Percentiles rank a stretch among this genome's conserved stretches.
Evolutionary conservation across 92 coral and sea anemone species (phyloP).

Genomic region (Ricordea florida): DNA sequence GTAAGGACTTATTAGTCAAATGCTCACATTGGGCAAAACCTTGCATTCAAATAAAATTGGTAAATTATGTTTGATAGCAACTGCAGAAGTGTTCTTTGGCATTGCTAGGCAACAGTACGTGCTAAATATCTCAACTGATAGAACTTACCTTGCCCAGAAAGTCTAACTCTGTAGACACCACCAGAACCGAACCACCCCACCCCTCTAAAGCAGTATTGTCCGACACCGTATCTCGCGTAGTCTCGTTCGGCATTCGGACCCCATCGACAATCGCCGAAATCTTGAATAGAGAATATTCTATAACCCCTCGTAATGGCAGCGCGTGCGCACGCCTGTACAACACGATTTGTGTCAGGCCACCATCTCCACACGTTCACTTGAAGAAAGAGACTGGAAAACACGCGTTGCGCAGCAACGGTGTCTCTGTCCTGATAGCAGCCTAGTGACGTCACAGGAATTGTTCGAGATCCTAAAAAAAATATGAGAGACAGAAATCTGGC

Average conservation of each 20-base stretch:
- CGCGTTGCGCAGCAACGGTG: constrained; percentile 16
- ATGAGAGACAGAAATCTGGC: background rate
- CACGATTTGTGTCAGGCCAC: constrained; percentile 61
- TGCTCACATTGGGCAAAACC: too few species aligned
- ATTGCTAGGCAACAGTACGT: background rate
- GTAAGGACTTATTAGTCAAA: too few species aligned
- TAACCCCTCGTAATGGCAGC: constrained; percentile 64
- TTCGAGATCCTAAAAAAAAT: background rate
- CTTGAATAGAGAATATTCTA: constrained; percentile 65
- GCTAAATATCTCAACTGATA: background rate
- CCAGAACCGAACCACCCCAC: constrained; percentile 69
- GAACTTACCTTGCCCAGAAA: constrained; percentile 11
- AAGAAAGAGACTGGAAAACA: constrained; percentile 44
- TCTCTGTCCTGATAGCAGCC: constrained; percentile 67
- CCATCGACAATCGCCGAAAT: constrained; percentile 73
- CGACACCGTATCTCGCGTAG: constrained; percentile 57
- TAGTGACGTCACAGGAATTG: constrained; percentile 26
- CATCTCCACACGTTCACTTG: constrained; percentile 21
- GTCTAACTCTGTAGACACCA: constrained; percentile 58
- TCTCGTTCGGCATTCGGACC: constrained; percentile 61
- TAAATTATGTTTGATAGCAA: too few species aligned
- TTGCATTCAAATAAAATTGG: too few species aligned
- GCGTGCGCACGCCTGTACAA: constrained; percentile 63
- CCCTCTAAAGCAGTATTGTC: constrained; percentile 58
- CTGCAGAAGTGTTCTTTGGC: too few species aligned